phyloP scores from a whole-genome alignment of 2,797 vertebrate genomes.

The Pangasius mekongensis region DNA sequence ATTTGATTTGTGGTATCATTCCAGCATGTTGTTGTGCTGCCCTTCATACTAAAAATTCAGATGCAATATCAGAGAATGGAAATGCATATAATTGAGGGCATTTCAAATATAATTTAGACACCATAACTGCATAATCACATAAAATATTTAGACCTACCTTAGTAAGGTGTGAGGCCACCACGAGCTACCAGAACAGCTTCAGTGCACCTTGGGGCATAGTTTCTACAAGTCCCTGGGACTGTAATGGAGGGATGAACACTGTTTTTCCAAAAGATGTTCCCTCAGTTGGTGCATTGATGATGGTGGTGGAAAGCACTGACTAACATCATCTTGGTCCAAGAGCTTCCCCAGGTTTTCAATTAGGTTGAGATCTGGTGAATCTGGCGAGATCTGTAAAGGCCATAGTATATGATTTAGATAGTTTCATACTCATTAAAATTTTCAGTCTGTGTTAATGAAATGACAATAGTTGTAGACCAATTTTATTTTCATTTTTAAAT shows the following conservation, averaged over 20 bases:
- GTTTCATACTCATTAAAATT: neutral
- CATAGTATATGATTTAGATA: neutral
- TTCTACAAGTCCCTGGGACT: neutral
- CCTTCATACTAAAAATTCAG: neutral
- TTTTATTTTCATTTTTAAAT: neutral
- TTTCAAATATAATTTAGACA: neutral
- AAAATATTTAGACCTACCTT: neutral
- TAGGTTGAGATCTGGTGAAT: neutral
- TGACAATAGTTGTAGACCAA: neutral
- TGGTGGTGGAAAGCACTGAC: neutral
- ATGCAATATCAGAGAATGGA: neutral
- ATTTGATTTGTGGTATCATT: neutral
- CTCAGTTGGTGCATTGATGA: neutral
- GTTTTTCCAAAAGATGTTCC: neutral
- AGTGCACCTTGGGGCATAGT: neutral
- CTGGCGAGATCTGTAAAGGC: neutral
- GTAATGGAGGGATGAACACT: neutral
- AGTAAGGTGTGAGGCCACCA: neutral
- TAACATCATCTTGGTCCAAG: neutral
- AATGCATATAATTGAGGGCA: neutral
- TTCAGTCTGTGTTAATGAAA: neutral
- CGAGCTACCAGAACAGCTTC: neutral
- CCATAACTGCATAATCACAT: neutral
- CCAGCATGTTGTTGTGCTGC: neutral
- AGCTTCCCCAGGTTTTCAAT: neutral